Evolutionary conservation across 2,113 vertebrate genomes (phyloP).

Genomic region (Eublepharis macularius): DNA sequence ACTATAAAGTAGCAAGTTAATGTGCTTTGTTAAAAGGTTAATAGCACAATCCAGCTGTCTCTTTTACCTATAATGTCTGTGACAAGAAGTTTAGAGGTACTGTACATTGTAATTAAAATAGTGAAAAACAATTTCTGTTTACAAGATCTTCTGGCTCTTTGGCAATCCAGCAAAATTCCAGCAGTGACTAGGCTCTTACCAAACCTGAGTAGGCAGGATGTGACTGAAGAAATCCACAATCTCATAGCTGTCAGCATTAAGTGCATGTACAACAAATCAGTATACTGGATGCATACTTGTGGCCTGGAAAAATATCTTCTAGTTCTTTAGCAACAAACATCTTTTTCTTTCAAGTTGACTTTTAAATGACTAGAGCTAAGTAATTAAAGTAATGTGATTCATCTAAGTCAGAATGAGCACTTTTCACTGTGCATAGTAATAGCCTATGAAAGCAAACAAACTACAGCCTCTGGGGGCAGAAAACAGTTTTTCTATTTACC

Average conservation of each 20-base stretch:
- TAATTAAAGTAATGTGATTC: slow-evolving; percentile 59
- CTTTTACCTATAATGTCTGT: slow-evolving; percentile 1
- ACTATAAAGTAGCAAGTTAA: background rate
- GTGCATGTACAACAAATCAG: slow-evolving; percentile 57
- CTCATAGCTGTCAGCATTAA: slow-evolving; percentile 50
- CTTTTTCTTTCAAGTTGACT: slow-evolving; percentile 36
- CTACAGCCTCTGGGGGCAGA: slow-evolving; percentile 50
- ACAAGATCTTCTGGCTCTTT: slow-evolving; percentile 16
- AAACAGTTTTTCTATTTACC: slow-evolving; percentile 64
- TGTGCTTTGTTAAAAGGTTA: background rate
- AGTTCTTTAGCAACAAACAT: slow-evolving; percentile 50
- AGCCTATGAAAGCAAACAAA: slow-evolving; percentile 61
- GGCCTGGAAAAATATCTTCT: slow-evolving; percentile 44
- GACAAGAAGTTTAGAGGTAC: slow-evolving; percentile 25
- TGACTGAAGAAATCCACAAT: slow-evolving; percentile 33
- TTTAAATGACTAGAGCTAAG: slow-evolving; percentile 41
- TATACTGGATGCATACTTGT: slow-evolving; percentile 55
- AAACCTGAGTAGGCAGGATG: slow-evolving; percentile 53
- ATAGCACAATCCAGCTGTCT: slow-evolving; percentile 3
- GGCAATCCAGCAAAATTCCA: slow-evolving; percentile 46
- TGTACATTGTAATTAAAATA: slow-evolving; percentile 38
- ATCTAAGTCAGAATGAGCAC: slow-evolving; percentile 60
- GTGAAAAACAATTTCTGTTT: slow-evolving; percentile 11
- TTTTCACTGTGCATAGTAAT: slow-evolving; percentile 47
- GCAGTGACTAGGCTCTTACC: slow-evolving; percentile 42